Conservation (phyloP, 2,797 vertebrate genomes). For the Saguinus oedipus region DNA sequence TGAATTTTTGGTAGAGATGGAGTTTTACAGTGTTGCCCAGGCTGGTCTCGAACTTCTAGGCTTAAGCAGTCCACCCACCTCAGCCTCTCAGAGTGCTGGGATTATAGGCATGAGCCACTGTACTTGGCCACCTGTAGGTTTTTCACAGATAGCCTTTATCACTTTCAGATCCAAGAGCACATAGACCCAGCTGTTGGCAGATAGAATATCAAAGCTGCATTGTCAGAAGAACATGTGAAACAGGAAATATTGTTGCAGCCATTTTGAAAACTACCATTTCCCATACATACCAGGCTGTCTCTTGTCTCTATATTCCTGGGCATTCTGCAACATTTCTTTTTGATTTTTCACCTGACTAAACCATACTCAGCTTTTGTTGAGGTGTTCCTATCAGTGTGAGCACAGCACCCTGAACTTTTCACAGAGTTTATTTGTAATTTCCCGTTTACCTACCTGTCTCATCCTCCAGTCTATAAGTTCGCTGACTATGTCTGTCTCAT, state of each 20-base stretch:
- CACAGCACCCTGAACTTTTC: background rate
- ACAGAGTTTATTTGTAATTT: background rate
- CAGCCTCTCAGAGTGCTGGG: background rate
- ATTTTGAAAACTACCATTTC: conserved; percentile 2
- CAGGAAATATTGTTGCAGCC: background rate
- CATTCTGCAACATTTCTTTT: background rate
- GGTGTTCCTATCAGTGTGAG: background rate
- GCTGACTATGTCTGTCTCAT: background rate
- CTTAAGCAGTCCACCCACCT: background rate
- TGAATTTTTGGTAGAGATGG: background rate
- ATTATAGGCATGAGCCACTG: background rate
- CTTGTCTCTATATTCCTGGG: background rate
- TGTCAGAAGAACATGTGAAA: background rate
- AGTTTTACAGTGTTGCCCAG: background rate
- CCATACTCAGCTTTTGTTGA: background rate
- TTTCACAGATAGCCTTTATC: background rate
- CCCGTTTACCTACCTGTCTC: background rate
- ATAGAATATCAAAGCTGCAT: background rate
- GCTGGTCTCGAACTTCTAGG: background rate
- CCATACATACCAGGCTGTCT: background rate
- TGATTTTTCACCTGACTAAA: background rate
- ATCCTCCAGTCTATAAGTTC: background rate
- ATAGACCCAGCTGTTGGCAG: background rate
- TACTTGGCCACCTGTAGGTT: background rate
- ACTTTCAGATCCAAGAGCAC: background rate